phyloP scores from a whole-genome alignment of 2,888 invertebrate genomes.

The Agrilus cyanescens region DNA sequence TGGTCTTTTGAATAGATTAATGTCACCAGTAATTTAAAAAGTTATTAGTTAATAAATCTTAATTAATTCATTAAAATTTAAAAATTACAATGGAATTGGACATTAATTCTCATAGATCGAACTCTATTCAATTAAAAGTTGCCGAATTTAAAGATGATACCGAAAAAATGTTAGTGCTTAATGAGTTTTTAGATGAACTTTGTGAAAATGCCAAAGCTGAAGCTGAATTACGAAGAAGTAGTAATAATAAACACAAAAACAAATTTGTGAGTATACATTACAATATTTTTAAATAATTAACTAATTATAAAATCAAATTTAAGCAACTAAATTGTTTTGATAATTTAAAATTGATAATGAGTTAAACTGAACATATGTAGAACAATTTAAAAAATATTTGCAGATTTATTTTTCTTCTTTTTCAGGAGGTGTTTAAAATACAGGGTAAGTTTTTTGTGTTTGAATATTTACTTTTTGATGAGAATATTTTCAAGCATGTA shows the following conservation, averaged over 20 bases:
- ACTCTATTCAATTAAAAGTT: constrained; percentile 18
- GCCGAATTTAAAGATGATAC: constrained; percentile 33
- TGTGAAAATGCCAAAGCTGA: constrained; percentile 32
- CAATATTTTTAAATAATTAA: constrained; percentile 3
- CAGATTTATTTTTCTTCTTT: constrained; percentile 12
- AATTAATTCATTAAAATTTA: no score
- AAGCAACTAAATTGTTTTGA: no score
- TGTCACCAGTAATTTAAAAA: no score
- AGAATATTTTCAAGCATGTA: no score
- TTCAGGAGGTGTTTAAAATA: constrained; percentile 26
- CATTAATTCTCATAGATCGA: background rate
- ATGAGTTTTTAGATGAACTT: constrained; percentile 32
- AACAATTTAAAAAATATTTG: background rate
- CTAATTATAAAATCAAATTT: background rate
- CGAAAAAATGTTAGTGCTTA: constrained; percentile 32
- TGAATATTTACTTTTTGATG: background rate
- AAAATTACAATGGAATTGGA: no score
- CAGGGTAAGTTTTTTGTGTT: constrained; percentile 28
- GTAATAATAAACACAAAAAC: constrained; percentile 26
- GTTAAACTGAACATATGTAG: background rate
- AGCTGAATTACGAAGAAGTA: constrained; percentile 24
- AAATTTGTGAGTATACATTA: constrained; percentile 25
- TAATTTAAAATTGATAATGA: background rate
- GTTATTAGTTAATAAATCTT: no score
- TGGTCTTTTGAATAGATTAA: no score